Conservation (phyloP, 1,140 invertebrate genomes). For the Potamilus streckersoni region DNA sequence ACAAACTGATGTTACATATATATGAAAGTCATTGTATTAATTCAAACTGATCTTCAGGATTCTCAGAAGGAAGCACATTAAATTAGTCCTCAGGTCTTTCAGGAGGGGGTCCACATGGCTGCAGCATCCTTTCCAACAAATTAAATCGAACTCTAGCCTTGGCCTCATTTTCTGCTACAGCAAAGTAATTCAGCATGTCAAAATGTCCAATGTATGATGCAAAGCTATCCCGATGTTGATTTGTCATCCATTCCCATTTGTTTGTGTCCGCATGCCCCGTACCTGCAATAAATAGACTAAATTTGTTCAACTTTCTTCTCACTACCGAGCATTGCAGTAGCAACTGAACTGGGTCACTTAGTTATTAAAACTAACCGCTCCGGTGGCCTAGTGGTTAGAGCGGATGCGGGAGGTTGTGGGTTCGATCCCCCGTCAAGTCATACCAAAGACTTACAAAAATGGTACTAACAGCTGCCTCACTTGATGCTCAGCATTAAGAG, state of each 20-base stretch:
- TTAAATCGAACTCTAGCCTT: conserved; percentile 96
- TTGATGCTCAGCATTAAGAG: no score
- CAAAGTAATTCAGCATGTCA: conserved; percentile 93
- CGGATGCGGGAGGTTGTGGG: no score
- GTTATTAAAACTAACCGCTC: no score
- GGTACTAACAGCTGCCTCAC: no score
- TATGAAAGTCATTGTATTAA: no score
- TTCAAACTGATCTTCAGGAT: no score
- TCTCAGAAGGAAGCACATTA: neutral
- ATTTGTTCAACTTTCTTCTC: neutral
- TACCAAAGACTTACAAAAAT: no score
- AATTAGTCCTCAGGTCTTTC: conserved; percentile 93
- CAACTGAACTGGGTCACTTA: neutral
- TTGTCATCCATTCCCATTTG: conserved; percentile 88
- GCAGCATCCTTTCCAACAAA: conserved; percentile 97
- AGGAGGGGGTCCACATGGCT: conserved; percentile 97
- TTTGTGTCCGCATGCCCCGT: conserved; percentile 95
- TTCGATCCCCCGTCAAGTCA: no score
- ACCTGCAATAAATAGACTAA: neutral
- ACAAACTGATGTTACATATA: no score
- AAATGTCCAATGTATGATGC: conserved; percentile 95
- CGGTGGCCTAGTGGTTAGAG: no score
- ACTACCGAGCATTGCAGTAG: neutral
- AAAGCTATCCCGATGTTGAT: conserved; percentile 89
- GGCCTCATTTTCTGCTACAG: conserved; percentile 95